Conservation (phyloP, 30 jellyfish, hydroid and myxozoan species). For the Cassiopea andromeda region DNA sequence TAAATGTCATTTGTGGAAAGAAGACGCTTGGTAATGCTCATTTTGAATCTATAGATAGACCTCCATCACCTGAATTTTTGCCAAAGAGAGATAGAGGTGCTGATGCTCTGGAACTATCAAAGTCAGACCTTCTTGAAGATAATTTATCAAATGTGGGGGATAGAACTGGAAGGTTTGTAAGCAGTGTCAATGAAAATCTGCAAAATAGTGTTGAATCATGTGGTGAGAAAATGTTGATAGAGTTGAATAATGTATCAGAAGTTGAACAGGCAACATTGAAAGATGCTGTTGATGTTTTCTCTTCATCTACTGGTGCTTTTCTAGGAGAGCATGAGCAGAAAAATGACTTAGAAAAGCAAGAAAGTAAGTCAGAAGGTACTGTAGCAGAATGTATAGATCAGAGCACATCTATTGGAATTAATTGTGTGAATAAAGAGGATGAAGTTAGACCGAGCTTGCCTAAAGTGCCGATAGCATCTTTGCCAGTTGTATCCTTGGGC, state of each 20-base stretch:
- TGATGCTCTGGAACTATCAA: background rate
- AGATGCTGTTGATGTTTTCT: background rate
- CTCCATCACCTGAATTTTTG: slow-evolving; percentile 70
- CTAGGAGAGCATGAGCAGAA: background rate
- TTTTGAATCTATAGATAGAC: slow-evolving; percentile 15
- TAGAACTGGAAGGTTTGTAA: background rate
- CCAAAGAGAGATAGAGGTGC: slow-evolving; percentile 29
- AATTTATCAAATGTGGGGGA: background rate
- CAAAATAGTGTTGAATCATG: background rate
- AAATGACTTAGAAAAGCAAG: background rate
- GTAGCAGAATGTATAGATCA: background rate
- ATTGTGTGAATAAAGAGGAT: background rate
- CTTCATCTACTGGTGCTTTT: background rate
- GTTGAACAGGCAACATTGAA: background rate
- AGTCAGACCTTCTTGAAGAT: background rate
- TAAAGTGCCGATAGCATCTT: slow-evolving; percentile 43
- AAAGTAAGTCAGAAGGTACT: background rate
- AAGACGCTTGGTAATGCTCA: background rate
- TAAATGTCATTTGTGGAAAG: background rate
- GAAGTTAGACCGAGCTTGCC: slow-evolving; percentile 8
- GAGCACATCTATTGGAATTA: background rate
- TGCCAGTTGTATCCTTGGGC: slow-evolving; percentile 40
- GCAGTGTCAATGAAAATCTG: background rate
- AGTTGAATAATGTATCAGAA: background rate
- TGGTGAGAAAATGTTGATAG: background rate